A percentile compares a stretch with the other conserved stretches of the same genome.
Evolutionary conservation across 2,113 vertebrate genomes (phyloP).

Genomic region (Mesitornis unicolor): DNA sequence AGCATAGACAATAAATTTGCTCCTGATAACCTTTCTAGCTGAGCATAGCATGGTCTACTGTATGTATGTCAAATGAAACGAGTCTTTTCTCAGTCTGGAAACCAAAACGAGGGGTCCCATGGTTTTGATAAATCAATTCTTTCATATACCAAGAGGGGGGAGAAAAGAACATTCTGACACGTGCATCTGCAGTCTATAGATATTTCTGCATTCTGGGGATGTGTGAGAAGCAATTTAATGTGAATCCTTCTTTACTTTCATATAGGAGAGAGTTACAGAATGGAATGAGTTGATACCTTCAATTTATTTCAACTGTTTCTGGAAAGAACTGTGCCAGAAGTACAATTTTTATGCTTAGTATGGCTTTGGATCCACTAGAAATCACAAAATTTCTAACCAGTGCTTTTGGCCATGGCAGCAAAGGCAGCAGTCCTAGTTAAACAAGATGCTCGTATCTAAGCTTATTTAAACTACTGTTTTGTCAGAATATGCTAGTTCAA

Average conservation of each 20-base stretch:
- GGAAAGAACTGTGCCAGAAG: not conserved
- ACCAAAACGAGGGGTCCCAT: not conserved
- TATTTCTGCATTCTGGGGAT: not conserved
- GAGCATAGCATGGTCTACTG: not conserved
- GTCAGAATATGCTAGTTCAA: not conserved
- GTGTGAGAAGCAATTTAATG: not conserved
- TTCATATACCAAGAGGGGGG: not conserved
- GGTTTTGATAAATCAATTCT: not conserved
- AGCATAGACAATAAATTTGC: not conserved
- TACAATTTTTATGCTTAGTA: not conserved
- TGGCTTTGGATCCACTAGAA: not conserved
- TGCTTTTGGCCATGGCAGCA: not conserved
- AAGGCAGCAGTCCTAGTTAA: not conserved
- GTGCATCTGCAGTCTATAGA: not conserved
- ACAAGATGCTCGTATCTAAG: not conserved
- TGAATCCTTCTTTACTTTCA: not conserved
- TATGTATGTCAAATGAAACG: not conserved
- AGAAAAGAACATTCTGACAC: not conserved
- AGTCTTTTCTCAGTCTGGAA: not conserved
- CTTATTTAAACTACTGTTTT: not conserved
- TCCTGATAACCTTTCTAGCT: not conserved
- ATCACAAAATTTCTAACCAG: not conserved
- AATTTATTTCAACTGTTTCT: not conserved
- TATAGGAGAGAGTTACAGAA: not conserved
- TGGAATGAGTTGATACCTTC: not conserved